Evolutionary conservation across 2,113 vertebrate species (phyloP).

Genomic region (Smithornis capensis): DNA sequence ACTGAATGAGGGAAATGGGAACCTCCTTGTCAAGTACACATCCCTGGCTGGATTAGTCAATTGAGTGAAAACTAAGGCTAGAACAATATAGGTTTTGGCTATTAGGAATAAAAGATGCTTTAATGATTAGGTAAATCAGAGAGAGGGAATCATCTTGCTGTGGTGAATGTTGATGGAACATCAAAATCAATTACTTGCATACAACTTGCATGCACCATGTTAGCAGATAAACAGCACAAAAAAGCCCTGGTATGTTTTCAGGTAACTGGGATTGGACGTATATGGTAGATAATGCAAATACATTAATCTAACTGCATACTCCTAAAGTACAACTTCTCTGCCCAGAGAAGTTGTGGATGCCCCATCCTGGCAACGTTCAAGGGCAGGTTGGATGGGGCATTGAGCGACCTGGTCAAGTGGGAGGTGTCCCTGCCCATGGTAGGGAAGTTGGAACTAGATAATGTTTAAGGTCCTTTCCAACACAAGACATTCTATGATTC

Average conservation of each 20-base stretch:
- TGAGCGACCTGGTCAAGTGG: neutral
- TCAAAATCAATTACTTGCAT: neutral
- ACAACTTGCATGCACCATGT: neutral
- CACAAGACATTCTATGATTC: neutral
- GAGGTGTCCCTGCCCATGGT: neutral
- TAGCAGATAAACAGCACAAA: neutral
- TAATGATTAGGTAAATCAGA: neutral
- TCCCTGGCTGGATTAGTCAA: neutral
- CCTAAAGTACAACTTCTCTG: neutral
- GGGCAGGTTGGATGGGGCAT: neutral
- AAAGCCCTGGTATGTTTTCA: neutral
- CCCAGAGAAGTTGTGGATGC: neutral
- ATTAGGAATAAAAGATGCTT: slow-evolving; percentile 3
- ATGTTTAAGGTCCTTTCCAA: neutral
- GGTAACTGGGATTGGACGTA: neutral
- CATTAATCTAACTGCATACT: neutral
- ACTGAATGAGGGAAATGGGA: neutral
- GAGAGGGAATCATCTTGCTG: neutral
- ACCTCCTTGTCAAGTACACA: slow-evolving; percentile 17
- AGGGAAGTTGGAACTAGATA: neutral
- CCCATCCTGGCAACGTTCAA: neutral
- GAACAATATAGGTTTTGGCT: slow-evolving; percentile 12
- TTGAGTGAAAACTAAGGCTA: neutral
- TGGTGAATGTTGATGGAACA: neutral
- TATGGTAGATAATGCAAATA: neutral